Evolutionary conservation across 2,797 vertebrate species (phyloP), one percentile per base, ranked within the genome.

Genomic region (Gephyroberyx darwinii): DNA sequence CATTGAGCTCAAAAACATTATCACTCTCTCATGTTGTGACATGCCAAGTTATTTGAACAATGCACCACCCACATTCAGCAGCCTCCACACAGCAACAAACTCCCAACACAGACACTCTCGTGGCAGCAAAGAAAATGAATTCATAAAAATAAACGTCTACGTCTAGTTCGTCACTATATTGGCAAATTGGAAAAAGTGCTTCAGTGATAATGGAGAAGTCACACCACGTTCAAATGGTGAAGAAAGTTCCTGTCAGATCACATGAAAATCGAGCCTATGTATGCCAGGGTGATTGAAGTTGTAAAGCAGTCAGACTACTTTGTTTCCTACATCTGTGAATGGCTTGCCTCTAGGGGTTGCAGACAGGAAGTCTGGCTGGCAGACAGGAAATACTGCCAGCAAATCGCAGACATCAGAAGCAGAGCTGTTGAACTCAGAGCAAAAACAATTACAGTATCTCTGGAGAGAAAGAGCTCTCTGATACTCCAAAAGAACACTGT

Each of bases 311-410:
- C 43, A 43, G 57, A 57, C 22, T 54, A 65, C 35, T 72, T 70
- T 31, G 62, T 47, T 71, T 63, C 48, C 10, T 66, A 35, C 56
- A 62, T 67, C 64, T 68, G 71, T 74, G 63, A 65, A 39, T 56
- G 19, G 50, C 31, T 19, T 39, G 56, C 67, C 77, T 70, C 58
- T 17, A 55, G 57, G 61, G 65, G 60, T 39, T 65, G 26, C 54
- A 59, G 71, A 54, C 67, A 58, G 62, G 77, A 79, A 62, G 66
- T 71, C 67, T 52, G 69, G 51, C 69, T 66, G 66, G 64, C 58
- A 53, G 37, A 68, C 51, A 69, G 60, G 73, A 72, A 72, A 47
- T 35, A 31, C 43, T 60, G 55, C 47, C 74, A 74, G 71, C 63
- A 53, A 51, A 74, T 68, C 26, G 59, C 50, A 20, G n/a, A 57